phyloP scores from a whole-genome alignment of 1,140 invertebrate genomes.

The Philotrypesis tridentata region DNA sequence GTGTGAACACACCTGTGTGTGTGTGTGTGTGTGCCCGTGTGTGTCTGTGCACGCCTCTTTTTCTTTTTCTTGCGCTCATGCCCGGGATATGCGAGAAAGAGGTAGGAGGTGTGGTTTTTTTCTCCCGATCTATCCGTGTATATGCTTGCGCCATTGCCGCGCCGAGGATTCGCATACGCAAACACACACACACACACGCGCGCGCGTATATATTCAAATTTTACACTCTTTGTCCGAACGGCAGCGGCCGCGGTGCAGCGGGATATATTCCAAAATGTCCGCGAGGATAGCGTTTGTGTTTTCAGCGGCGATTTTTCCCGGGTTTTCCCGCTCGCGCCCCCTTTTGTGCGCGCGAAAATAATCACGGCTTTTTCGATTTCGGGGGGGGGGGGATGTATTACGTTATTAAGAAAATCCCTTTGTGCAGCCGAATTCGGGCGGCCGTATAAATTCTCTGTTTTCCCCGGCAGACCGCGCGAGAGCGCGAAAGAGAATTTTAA shows the following conservation, averaged over 20 bases:
- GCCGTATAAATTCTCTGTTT: conserved; percentile 30
- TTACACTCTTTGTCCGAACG: conserved; percentile 34
- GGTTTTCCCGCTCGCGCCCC: neutral
- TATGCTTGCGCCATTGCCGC: conserved; percentile 34
- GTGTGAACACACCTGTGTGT: neutral
- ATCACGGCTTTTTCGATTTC: conserved; percentile 21
- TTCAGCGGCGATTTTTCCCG: conserved; percentile 27
- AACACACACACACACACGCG: too few species aligned
- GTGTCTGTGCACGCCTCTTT: conserved; percentile 15
- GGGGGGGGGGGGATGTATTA: conserved; percentile 45
- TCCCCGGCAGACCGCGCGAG: neutral
- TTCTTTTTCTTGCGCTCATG: conserved; percentile 4
- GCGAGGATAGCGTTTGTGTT: conserved; percentile 8
- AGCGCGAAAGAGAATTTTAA: neutral
- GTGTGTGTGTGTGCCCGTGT: neutral
- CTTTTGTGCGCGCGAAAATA: neutral
- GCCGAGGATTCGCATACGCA: too few species aligned
- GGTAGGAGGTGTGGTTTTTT: conserved; percentile 18
- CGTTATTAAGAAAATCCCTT: conserved; percentile 48
- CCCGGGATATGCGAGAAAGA: neutral
- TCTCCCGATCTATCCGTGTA: neutral
- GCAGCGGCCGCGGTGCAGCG: neutral
- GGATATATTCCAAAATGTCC: conserved; percentile 39
- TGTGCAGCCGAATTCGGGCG: conserved; percentile 1
- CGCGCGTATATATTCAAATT: conserved; percentile 50